phyloP scores from a whole-genome alignment of 2,797 vertebrate species.

The Falco columbarius region DNA sequence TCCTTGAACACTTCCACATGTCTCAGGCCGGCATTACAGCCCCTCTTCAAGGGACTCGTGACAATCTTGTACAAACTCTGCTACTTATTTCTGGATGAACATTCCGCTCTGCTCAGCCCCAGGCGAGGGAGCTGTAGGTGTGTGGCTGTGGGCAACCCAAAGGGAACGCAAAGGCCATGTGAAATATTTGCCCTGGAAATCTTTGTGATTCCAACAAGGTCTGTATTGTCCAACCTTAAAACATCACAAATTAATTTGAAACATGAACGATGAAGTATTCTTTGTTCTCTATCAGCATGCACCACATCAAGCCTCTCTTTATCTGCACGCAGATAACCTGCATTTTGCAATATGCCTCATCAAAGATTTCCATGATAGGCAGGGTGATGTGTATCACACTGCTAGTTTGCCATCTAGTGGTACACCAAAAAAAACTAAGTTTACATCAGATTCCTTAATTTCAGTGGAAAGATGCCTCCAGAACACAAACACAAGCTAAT shows the following conservation, averaged over 20 bases:
- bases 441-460: background rate
- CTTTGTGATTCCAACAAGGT: background rate
- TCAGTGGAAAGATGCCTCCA: background rate
- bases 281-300: background rate
- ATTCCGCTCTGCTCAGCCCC: background rate
- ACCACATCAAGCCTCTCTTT: background rate
- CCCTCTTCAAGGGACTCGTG: background rate
- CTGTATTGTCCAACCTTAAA: background rate
- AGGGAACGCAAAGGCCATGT: background rate
- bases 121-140: background rate
- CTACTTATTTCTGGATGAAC: background rate
- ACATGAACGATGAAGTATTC: background rate
- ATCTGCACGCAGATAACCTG: background rate
- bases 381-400: background rate
- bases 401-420: conserved; percentile 70
- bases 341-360: background rate
- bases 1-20: background rate
- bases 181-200: background rate
- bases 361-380: background rate
- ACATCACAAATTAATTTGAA: background rate
- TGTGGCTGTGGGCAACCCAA: background rate
- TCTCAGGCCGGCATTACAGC: background rate
- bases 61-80: background rate
- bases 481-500: background rate
- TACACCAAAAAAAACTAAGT: background rate